Evolutionary conservation across 2,797 vertebrate genomes (phyloP).

Genomic region (Chaetophractus vellerosus): DNA sequence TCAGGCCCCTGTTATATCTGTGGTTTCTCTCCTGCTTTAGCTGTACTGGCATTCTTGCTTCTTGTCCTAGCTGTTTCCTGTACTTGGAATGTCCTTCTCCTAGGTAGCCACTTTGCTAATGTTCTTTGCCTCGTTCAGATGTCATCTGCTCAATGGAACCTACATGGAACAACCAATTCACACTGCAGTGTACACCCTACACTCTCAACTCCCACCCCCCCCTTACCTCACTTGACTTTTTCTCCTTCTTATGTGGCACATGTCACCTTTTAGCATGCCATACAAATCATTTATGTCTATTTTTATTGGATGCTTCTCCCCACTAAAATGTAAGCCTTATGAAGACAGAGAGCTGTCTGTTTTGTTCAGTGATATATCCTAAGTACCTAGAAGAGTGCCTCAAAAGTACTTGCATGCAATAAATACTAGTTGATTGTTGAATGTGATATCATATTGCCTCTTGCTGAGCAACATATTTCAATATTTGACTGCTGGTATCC

Average conservation of each 20-base stretch:
- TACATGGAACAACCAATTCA: not conserved
- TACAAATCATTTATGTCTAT: not conserved
- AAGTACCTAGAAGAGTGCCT: not conserved
- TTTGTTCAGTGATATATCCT: not conserved
- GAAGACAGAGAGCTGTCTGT: not conserved
- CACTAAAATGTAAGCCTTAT: not conserved
- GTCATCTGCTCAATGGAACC: not conserved
- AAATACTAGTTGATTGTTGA: slow-evolving; percentile 26
- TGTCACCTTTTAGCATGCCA: not conserved
- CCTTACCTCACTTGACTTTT: not conserved
- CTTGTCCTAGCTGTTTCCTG: not conserved
- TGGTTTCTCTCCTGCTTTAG: not conserved
- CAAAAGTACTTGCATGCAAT: not conserved
- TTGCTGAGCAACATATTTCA: slow-evolving; percentile 29
- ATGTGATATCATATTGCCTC: not conserved
- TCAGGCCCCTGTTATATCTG: not conserved
- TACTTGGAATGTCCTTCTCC: not conserved
- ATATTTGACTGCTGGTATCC: slow-evolving; percentile 33
- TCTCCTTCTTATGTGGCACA: not conserved
- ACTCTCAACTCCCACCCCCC: not conserved
- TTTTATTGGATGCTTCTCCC: not conserved
- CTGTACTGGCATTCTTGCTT: not conserved
- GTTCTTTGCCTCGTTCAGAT: not conserved
- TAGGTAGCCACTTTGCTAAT: not conserved
- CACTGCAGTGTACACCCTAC: not conserved